phyloP scores from a whole-genome alignment of 2,888 invertebrate genomes.

The Pimpla rufipes region DNA sequence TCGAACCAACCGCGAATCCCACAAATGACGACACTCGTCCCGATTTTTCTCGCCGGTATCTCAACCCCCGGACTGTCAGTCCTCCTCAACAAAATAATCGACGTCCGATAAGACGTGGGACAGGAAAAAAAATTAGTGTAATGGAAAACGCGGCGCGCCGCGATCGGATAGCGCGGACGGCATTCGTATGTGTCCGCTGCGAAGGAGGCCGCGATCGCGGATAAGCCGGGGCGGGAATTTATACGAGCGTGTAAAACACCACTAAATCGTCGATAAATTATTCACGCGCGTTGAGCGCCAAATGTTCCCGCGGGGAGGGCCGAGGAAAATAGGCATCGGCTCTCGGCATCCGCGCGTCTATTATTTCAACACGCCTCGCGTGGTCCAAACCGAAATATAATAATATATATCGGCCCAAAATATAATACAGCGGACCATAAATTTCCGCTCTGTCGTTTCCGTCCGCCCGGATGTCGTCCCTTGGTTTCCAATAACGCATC shows the following conservation, averaged over 20 bases:
- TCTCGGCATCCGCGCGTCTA: too few relatives aligned
- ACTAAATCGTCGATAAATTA: conserved; percentile 30
- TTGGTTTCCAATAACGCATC: background rate
- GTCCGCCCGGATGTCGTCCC: background rate
- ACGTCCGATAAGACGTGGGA: too few relatives aligned
- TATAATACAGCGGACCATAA: conserved; percentile 10
- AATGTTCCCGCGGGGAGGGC: background rate
- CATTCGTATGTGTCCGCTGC: background rate
- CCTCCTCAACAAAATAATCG: background rate
- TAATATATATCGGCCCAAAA: too few relatives aligned
- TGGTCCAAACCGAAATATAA: background rate
- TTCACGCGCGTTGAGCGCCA: conserved; percentile 11
- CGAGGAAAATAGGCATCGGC: background rate
- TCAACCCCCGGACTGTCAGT: too few relatives aligned
- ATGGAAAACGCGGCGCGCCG: background rate
- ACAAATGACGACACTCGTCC: too few relatives aligned
- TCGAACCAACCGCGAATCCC: too few relatives aligned
- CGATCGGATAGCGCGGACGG: background rate
- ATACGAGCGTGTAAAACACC: background rate
- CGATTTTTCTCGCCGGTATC: too few relatives aligned
- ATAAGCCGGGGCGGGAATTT: conserved; percentile 22
- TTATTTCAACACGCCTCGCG: conserved; percentile 6
- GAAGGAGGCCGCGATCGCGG: background rate
- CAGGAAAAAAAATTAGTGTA: background rate
- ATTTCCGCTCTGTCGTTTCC: background rate